Percentiles rank a stretch among this genome's conserved stretches.
These are phyloP conservation scores for Magallana nippona DNA, from an alignment of 2,888 invertebrate species.

Conservation along the genomic window DNA sequence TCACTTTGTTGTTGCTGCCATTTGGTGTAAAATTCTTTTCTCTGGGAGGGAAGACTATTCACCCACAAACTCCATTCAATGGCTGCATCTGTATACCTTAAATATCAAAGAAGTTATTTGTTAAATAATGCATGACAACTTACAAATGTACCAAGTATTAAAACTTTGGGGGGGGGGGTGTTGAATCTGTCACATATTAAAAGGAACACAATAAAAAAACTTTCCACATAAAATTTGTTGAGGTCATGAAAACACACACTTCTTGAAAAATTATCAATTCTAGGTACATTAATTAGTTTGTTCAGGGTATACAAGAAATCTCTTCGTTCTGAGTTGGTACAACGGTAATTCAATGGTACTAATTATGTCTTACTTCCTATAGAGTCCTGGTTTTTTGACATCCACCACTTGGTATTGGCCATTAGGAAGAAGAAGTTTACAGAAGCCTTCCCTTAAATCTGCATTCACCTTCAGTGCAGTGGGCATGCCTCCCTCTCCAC, in stretches of 20 bases:
- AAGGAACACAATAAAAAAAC: no score
- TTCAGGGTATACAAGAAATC: no score
- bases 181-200: no score
- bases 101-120: not conserved
- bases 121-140: no score
- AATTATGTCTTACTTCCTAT: slow-evolving; percentile 63
- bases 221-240: no score
- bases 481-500: not conserved
- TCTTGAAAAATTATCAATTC: no score
- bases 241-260: no score
- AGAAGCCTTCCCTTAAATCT: slow-evolving; percentile 56
- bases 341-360: not conserved
- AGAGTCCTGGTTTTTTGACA: slow-evolving; percentile 65
- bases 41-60: slow-evolving; percentile 68
- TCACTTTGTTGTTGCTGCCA: slow-evolving; percentile 49
- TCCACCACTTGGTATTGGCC: slow-evolving; percentile 72
- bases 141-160: no score
- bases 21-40: slow-evolving; percentile 69
- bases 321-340: no score
- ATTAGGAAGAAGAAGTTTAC: slow-evolving; percentile 69
- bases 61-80: slow-evolving; percentile 76
- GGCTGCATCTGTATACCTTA: slow-evolving; percentile 73
- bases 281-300: no score
- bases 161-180: no score
- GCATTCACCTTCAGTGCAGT: slow-evolving; percentile 40